A percentile compares a stretch with the other conserved stretches of the same genome.
phyloP scores from a whole-genome alignment of 2,888 invertebrate species.

The Synergus umbraculus region DNA sequence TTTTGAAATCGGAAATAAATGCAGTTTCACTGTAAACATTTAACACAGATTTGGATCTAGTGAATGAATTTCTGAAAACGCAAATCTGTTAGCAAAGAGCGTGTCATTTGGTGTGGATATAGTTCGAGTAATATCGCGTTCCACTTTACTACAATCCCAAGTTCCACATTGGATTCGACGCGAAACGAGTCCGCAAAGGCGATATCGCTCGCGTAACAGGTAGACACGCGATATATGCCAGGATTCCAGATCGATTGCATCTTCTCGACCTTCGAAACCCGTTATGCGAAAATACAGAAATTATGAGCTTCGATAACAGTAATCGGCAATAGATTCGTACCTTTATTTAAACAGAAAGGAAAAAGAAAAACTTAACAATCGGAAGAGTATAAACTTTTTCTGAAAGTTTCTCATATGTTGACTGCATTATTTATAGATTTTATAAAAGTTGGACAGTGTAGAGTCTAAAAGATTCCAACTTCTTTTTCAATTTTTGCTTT shows the following conservation, averaged over 20 bases:
- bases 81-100: conserved; percentile 27
- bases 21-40: too few relatives aligned
- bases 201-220: conserved; percentile 53
- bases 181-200: conserved; percentile 49
- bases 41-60: neutral
- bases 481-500: neutral
- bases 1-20: conserved; percentile 13
- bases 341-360: neutral
- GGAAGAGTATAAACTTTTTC: neutral
- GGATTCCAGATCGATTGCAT: conserved; percentile 49
- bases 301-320: neutral
- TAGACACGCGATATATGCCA: conserved; percentile 52
- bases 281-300: conserved; percentile 11
- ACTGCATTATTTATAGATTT: neutral
- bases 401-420: neutral
- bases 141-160: conserved; percentile 55
- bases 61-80: conserved; percentile 32
- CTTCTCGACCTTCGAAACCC: conserved; percentile 48
- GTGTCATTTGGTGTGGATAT: conserved; percentile 37
- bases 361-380: neutral
- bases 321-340: neutral
- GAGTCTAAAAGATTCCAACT: neutral
- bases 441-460: neutral
- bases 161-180: conserved; percentile 50
- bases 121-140: conserved; percentile 46